These are phyloP conservation scores for Formica selysi DNA, from an alignment of 1,140 invertebrate species.

Conservation along the genomic window DNA sequence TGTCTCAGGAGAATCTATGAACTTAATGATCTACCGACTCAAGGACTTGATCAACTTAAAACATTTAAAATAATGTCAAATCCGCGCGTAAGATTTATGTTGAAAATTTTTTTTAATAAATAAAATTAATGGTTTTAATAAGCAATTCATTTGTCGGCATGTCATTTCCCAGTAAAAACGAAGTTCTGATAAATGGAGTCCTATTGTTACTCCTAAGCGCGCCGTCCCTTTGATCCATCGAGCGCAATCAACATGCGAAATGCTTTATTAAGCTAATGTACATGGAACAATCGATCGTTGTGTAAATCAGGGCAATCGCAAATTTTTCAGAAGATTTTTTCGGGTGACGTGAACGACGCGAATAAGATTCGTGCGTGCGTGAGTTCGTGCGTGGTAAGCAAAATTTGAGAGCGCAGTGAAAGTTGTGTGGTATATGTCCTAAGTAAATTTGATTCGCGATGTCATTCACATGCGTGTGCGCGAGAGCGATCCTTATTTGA, in stretches of 20 bases:
- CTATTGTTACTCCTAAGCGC: neutral
- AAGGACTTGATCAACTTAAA: neutral
- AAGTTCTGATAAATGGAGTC: slow-evolving; percentile 1
- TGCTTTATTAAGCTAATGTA: neutral
- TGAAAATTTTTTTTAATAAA: neutral
- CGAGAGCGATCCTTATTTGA: slow-evolving; percentile 33
- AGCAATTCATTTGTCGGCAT: neutral
- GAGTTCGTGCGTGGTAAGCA: neutral
- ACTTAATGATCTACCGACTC: neutral
- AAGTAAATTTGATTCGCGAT: slow-evolving; percentile 46
- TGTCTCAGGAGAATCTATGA: neutral
- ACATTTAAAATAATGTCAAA: neutral
- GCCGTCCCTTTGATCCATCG: neutral
- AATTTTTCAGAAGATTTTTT: neutral
- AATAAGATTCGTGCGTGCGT: neutral
- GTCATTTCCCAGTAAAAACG: neutral
- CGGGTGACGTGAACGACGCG: slow-evolving; percentile 12
- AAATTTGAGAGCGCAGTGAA: slow-evolving; percentile 52
- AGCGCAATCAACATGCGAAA: neutral
- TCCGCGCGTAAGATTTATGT: neutral
- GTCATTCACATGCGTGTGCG: slow-evolving; percentile 17
- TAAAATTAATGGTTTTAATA: too few relatives aligned
- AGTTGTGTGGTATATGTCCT: slow-evolving; percentile 2
- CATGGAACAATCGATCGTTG: neutral
- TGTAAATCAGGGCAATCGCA: neutral